Percentiles rank a stretch among this genome's conserved stretches.
phyloP scores from a whole-genome alignment of 1,140 invertebrate species.

The Brachionus koreanus region DNA sequence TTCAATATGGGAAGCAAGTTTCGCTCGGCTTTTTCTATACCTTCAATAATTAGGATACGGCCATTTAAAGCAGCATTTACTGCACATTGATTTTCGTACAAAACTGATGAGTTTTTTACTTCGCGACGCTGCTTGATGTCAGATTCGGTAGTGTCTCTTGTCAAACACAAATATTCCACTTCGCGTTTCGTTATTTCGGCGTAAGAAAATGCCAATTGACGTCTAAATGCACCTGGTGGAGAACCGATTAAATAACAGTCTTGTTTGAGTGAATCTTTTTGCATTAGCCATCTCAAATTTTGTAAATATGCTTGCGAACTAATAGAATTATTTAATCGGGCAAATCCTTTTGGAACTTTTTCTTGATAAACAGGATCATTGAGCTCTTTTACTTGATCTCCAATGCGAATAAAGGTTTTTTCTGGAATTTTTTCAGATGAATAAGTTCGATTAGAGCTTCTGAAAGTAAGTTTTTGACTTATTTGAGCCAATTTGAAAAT shows the following conservation, averaged over 20 bases:
- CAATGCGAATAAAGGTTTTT: slow-evolving; percentile 3
- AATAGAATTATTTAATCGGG: neutral
- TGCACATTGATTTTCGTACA: slow-evolving; percentile 90
- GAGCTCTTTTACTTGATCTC: slow-evolving; percentile 20
- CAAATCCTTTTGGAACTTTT: slow-evolving; percentile 29
- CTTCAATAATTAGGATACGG: slow-evolving; percentile 84
- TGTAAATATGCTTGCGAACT: slow-evolving; percentile 68
- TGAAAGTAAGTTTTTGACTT: neutral
- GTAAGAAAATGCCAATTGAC: neutral
- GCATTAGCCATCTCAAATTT: slow-evolving; percentile 86
- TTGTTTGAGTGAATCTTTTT: slow-evolving; percentile 84
- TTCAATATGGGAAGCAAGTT: slow-evolving; percentile 96
- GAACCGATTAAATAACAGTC: slow-evolving; percentile 90
- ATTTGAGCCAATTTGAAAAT: neutral
- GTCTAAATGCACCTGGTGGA: slow-evolving; percentile 59
- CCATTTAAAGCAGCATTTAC: slow-evolving; percentile 83
- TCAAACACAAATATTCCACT: slow-evolving; percentile 85
- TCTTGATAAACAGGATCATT: neutral
- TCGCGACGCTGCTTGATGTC: slow-evolving; percentile 92
- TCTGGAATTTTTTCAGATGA: neutral
- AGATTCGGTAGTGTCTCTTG: slow-evolving; percentile 89
- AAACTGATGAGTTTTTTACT: slow-evolving; percentile 76
- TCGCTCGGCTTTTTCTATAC: slow-evolving; percentile 92
- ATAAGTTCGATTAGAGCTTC: neutral
- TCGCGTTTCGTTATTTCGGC: slow-evolving; percentile 77